A percentile compares a stretch with the other conserved stretches of the same genome.
phyloP scores from a whole-genome alignment of 64 coral and sea anemone species.

The Actinia tenebrosa region DNA sequence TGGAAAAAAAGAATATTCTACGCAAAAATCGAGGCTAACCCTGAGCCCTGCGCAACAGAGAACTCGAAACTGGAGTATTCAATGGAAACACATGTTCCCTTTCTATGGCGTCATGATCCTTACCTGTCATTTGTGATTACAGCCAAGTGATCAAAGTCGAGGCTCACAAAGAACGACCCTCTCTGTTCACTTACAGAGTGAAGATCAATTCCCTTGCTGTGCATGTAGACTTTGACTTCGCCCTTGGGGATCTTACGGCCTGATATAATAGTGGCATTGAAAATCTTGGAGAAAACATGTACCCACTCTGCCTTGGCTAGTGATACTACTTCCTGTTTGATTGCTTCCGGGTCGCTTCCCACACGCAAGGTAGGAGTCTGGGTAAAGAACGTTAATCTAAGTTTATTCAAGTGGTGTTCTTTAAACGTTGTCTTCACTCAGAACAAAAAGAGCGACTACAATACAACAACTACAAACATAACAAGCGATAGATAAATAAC shows the following conservation, averaged over 20 bases:
- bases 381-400: background rate
- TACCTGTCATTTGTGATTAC: slow-evolving; percentile 6
- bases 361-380: background rate
- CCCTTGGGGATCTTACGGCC: slow-evolving; percentile 42
- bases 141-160: background rate
- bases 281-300: slow-evolving; percentile 35
- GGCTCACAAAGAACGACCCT: background rate
- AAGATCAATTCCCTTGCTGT: slow-evolving; percentile 20
- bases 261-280: slow-evolving; percentile 25
- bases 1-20: too few species aligned
- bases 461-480: too few species aligned
- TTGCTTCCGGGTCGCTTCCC: background rate
- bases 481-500: too few species aligned
- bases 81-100: too few species aligned
- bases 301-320: slow-evolving; percentile 34
- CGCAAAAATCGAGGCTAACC: too few species aligned
- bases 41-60: too few species aligned
- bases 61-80: too few species aligned
- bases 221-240: slow-evolving; percentile 7
- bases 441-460: too few species aligned
- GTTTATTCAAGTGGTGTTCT: background rate
- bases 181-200: background rate
- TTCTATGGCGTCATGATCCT: background rate
- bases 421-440: background rate
- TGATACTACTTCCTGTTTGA: slow-evolving; percentile 33